Base-by-base conservation (phyloP, 1,140 invertebrate genomes). In the Drosophila melanogaster region DNA sequence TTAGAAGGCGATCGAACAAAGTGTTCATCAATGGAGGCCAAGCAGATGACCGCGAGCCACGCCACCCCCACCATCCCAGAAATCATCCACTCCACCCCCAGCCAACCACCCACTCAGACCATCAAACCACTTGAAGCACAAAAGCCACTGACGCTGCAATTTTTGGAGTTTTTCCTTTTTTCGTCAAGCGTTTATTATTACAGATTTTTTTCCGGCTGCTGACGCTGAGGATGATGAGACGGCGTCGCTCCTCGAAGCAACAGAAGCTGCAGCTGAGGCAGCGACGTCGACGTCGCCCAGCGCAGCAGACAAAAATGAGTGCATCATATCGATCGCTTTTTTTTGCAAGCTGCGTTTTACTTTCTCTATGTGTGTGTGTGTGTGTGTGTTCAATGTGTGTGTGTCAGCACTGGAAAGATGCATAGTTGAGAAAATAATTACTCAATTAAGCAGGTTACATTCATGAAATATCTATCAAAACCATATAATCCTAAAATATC, bases 271-370 rank as follows among this genome's bases (percentile, higher is more conserved):
- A 59, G 64, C 51, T 33, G 60, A 58, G 56, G 53, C 77, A 57
- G 66, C 74, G 57, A 46, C 81, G 55, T 22, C 44, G 46, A 44
- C 75, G 79, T 67, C 58, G 58, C 50, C 65, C 69, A 86, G 77
- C 90, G 90, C 86, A 81, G 86, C 90, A 91, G 90, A 91, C 90
- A 91, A 87, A 91, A 91, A 91, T 91, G 90, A 91, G 90, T 91
- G 90, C 90, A 91, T 91, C 90, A 91, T 91, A 91, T 91, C 90
- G 90, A 91, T 91, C 90, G 90, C 73, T 80, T 81, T 83, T 87
- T 90, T 90, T 86, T 75, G 67, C 87, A 72, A 59, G 71, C 76
- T 89, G 80, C 83, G 83, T 78, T 89, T 90, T 83, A 80, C 70
- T 70, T 83, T 79, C 78, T 73, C 40, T 57, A 53, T 46, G 65